Percentiles rank a stretch among this genome's conserved stretches.
phyloP scores from a whole-genome alignment of 2,797 vertebrate genomes.

The Hipposideros larvatus region DNA sequence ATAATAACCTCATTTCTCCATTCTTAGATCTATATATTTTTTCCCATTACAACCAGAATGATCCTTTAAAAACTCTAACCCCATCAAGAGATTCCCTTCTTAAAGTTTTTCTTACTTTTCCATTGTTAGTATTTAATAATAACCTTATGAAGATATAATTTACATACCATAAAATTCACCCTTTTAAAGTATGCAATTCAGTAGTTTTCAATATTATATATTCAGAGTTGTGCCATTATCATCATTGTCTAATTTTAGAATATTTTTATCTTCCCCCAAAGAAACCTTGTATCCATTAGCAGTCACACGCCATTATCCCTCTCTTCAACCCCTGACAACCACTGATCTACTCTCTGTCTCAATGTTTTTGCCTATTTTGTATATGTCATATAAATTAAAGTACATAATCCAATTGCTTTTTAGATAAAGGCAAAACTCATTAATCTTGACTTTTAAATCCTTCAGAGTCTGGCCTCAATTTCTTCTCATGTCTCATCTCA shows the following conservation, averaged over 20 bases:
- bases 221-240: background rate
- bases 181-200: background rate
- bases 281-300: background rate
- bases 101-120: background rate
- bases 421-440: background rate
- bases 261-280: background rate
- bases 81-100: background rate
- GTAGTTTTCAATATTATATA: background rate
- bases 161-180: background rate
- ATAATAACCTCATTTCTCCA: background rate
- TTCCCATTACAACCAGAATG: background rate
- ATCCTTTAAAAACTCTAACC: slow-evolving; percentile 24
- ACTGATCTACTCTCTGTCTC: background rate
- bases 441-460: background rate
- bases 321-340: background rate
- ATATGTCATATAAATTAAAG: background rate
- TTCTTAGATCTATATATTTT: background rate
- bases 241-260: background rate
- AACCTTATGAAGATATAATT: background rate
- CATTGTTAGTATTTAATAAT: background rate
- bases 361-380: background rate
- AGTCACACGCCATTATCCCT: background rate
- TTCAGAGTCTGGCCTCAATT: background rate
- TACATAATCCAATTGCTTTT: background rate
- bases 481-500: background rate